Evolutionary conservation across 1,140 invertebrate species (phyloP), one percentile per base, ranked within the genome.

Genomic region (Brachionus manjavacas): DNA sequence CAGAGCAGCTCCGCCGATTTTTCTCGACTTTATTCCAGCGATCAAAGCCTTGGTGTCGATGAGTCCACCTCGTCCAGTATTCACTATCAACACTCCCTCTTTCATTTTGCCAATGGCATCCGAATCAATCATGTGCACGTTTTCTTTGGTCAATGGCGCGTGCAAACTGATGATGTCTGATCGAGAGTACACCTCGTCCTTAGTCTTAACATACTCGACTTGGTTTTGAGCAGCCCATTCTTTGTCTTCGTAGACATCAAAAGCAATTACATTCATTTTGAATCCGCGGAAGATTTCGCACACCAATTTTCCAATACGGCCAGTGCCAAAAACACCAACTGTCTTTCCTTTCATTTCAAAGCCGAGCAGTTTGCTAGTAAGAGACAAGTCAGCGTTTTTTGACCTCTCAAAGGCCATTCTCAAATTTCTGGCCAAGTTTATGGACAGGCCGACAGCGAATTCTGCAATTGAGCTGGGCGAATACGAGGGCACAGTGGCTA

Each of bases 301-400:
- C 39, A 60, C 79, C 23, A 60, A 68, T 49, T 66, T 83, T 16
- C 79, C 79, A 43, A 83, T 83, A 14, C 64, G 39, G 35, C 79
- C 79, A 25, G 79, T 83, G 12, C 79, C 79, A 31, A 83, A 64
- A 25, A 83, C 55, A 39, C 79, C 79, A n/a, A 83, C 79, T 39
- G 64, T 83, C 35, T 68, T 66, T 28, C 64, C 64, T 39, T 41
- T 64, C 35, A 83, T 66, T 64, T 83, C 64, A 83, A 83, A 43
- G 31, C 79, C 79, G 14, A 83, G 16, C 9, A 83, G 43, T 46
- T 76, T 76, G 25, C 16, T 14, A 3, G 52, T 60, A 11, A 83
- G 16, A 28, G 31, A 41, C 3, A 83, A 43, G 41, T 83, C 52
- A 20, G 52, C 52, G n/a, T 66, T 43, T 43, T 68, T 66, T 1